Conservation (phyloP, 2,113 vertebrate species). For the Choloepus hoffmanni region DNA sequence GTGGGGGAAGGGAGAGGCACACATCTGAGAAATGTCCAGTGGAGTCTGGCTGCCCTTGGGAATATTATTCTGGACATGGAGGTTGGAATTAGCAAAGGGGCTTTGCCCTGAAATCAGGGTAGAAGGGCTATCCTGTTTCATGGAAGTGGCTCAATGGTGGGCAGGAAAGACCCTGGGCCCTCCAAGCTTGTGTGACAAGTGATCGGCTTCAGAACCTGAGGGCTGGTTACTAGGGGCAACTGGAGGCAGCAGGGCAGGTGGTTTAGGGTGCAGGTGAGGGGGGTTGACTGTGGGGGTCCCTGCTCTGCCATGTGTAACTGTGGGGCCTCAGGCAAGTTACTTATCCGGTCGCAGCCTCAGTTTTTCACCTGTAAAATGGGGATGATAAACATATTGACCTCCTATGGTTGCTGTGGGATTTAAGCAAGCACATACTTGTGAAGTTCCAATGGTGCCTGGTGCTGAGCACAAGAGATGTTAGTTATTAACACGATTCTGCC, state of each 20-base stretch:
- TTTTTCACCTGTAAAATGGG: slow-evolving; percentile 44
- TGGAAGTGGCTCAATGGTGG: not conserved
- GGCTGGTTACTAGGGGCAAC: not conserved
- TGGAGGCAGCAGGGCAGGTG: not conserved
- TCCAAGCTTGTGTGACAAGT: not conserved
- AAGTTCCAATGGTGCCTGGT: not conserved
- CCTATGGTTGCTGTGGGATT: not conserved
- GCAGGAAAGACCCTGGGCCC: not conserved
- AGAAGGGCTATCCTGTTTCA: not conserved
- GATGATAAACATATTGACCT: not conserved
- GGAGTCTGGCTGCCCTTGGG: not conserved
- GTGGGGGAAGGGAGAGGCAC: not conserved
- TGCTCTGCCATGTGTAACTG: not conserved
- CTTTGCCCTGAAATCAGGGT: not conserved
- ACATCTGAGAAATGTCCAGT: not conserved
- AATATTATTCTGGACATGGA: not conserved
- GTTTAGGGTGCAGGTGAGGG: not conserved
- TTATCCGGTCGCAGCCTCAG: not conserved
- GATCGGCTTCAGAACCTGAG: not conserved
- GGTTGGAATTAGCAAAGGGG: not conserved
- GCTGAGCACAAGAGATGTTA: not conserved
- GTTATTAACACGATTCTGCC: not conserved
- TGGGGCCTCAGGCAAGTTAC: not conserved
- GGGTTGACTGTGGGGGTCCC: not conserved
- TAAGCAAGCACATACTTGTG: not conserved